Base-by-base conservation (phyloP, 64 coral and sea anemone species). In the Acropora tenuis region DNA sequence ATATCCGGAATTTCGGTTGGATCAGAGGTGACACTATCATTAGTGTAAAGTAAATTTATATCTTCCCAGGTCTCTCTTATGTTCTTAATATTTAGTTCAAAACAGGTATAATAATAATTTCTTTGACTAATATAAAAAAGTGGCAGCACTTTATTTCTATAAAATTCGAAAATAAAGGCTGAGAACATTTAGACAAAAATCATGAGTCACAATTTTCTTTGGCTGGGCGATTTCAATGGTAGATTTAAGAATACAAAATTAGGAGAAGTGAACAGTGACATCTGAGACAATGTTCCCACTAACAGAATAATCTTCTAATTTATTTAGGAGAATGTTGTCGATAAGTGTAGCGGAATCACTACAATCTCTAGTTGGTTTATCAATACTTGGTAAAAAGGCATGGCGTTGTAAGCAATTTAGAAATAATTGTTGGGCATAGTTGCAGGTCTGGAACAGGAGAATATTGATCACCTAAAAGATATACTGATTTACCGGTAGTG, bases 351-450 rank as follows among this genome's bases (percentile, higher is more conserved):
- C 52, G 52, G 52, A 55, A 55, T 55, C 72, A 77, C 57, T 74
- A 53, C 75, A 58, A 42, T 77, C 74, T 74, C 72, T 17, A 8
- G 71, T 88, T 12, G 48, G 72, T 77, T 88, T 88, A 77, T 88
- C 73, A 74, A 76, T 88, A 58, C 9, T 77, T 57, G 72, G 86
- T 18, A 88, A 19, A 9, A 88, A 47, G 52, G 71, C 16, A 76
- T 88, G 53, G 73, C 86, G 50, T 77, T 88, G 16, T 76, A 76
- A 43, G 40, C 17, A 50, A 77, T 52, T 47, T 43, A 89, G 5
- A 61, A 89, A 78, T 30, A 89, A 30, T 41, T 77, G 45, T 43
- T 65, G 75, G 47, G 88, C 75, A 79, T 89, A 89, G 41, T 89
- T 89, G 55, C 75, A 89, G 42, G 88, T 79, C 63, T 90, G 47